These are phyloP conservation scores for Aphaenogaster floridana DNA, from an alignment of 1,140 invertebrate genomes.

Conservation along the genomic window DNA sequence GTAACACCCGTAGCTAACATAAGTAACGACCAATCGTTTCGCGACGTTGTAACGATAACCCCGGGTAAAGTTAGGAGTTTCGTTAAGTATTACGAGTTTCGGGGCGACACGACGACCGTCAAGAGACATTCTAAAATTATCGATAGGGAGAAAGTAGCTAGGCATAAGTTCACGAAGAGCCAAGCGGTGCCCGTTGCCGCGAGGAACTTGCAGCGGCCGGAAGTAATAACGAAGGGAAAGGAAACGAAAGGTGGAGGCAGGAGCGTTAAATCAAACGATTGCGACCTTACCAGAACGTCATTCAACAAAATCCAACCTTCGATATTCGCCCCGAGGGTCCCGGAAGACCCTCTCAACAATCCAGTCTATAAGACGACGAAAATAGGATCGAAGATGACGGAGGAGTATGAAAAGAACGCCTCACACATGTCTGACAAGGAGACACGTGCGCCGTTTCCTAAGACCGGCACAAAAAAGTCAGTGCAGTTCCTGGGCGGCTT, in stretches of 20 bases:
- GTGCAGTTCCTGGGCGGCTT: conserved; percentile 82
- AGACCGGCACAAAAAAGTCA: conserved; percentile 75
- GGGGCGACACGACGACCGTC: conserved; percentile 72
- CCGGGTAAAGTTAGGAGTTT: conserved; percentile 85
- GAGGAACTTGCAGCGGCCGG: conserved; percentile 41
- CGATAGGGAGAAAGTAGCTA: conserved; percentile 68
- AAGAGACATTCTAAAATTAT: conserved; percentile 76
- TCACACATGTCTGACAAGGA: not conserved
- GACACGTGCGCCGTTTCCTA: not conserved
- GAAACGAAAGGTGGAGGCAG: not conserved
- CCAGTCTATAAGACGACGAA: not conserved
- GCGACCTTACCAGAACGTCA: not conserved
- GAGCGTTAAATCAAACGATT: conserved; percentile 29
- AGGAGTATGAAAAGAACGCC: not conserved
- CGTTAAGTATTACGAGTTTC: conserved; percentile 84
- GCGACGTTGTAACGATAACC: conserved; percentile 80
- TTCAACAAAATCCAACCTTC: conserved; percentile 4
- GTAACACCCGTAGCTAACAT: conserved; percentile 81
- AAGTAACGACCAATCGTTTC: conserved; percentile 82
- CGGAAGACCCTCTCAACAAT: not conserved
- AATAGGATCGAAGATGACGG: not conserved
- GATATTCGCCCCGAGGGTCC: conserved; percentile 5
- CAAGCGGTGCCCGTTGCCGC: conserved; percentile 28
- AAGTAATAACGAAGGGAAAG: conserved; percentile 24
- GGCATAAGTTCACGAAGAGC: not conserved